A percentile compares a stretch with the other conserved stretches of the same genome.
Evolutionary conservation across 2,888 invertebrate species (phyloP).

Genomic region (Apotomis turbidana): DNA sequence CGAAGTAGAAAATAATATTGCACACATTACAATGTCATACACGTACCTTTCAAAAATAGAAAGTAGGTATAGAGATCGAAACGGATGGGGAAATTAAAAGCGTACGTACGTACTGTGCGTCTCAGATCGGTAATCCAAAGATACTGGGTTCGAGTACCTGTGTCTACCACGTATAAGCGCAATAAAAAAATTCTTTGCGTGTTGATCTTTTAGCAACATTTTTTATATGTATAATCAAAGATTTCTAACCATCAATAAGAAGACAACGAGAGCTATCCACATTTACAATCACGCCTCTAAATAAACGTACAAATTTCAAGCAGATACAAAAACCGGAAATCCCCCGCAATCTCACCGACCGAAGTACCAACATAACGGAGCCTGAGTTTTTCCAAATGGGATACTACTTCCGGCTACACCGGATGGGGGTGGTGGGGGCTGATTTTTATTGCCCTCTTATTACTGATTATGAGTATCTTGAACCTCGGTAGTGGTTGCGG

Average conservation of each 20-base stretch:
- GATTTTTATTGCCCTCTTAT: slow-evolving; percentile 51
- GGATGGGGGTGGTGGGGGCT: slow-evolving; percentile 51
- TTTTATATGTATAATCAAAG: too few species aligned
- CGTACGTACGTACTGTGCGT: too few species aligned
- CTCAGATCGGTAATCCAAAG: too few species aligned
- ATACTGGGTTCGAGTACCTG: too few species aligned
- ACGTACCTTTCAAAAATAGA: too few species aligned
- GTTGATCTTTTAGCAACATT: too few species aligned
- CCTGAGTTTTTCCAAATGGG: slow-evolving; percentile 69
- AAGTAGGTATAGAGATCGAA: too few species aligned
- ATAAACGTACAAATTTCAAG: slow-evolving; percentile 32
- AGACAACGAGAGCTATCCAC: slow-evolving; percentile 23
- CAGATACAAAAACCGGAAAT: slow-evolving; percentile 33
- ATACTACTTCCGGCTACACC: slow-evolving; percentile 70
- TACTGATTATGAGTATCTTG: slow-evolving; percentile 20
- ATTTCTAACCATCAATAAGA: not conserved
- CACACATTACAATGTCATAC: too few species aligned
- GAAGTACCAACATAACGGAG: slow-evolving; percentile 31
- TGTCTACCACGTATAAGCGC: too few species aligned
- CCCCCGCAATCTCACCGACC: slow-evolving; percentile 18
- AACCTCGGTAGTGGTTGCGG: not conserved
- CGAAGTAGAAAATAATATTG: too few species aligned
- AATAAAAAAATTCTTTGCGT: too few species aligned
- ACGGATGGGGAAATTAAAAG: too few species aligned
- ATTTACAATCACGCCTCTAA: slow-evolving; percentile 25